phyloP scores from a whole-genome alignment of 2,113 vertebrate genomes.

The Meleagris gallopavo region DNA sequence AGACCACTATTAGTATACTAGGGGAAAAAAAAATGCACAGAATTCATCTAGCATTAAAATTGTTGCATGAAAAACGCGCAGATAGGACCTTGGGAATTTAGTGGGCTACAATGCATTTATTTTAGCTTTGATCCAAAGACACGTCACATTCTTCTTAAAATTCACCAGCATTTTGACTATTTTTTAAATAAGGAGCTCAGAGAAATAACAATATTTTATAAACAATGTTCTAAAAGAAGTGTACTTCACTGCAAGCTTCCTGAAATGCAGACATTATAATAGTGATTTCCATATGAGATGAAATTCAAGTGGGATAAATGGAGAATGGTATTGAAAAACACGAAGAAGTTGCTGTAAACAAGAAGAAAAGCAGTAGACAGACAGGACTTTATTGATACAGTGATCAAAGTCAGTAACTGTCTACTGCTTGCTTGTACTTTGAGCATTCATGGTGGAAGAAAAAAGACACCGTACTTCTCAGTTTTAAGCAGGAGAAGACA shows the following conservation, averaged over 20 bases:
- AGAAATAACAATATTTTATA: not conserved
- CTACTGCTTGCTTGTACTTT: not conserved
- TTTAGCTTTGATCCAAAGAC: not conserved
- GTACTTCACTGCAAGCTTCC: not conserved
- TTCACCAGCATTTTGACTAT: not conserved
- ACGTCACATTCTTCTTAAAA: not conserved
- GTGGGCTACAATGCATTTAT: not conserved
- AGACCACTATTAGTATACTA: not conserved
- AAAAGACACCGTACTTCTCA: not conserved
- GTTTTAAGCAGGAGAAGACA: not conserved
- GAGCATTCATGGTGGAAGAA: not conserved
- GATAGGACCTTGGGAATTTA: not conserved
- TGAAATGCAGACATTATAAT: not conserved
- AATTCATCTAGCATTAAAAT: not conserved
- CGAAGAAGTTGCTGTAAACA: not conserved
- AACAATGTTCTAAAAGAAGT: accelerated
- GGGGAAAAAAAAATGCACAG: not conserved
- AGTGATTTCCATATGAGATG: not conserved
- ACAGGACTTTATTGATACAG: not conserved
- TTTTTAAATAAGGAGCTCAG: not conserved
- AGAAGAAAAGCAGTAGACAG: not conserved
- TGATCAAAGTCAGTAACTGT: not conserved
- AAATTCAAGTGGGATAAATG: not conserved
- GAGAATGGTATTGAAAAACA: not conserved
- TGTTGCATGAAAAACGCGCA: not conserved